Conservation (phyloP, 2,888 invertebrate species). For the Sphaerophoria taeniata region DNA sequence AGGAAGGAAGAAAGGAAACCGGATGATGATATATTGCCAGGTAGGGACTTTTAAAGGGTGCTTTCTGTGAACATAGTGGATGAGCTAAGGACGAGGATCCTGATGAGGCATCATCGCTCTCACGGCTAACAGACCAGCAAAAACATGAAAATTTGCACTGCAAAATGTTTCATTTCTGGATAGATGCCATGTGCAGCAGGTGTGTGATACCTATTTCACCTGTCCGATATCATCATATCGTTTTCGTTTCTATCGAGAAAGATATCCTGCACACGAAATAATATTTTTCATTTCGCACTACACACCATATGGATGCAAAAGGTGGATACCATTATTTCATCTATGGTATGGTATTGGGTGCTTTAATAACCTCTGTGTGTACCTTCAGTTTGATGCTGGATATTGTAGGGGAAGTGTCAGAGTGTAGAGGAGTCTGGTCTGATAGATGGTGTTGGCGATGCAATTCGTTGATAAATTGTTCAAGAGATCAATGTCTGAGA, state of each 20-base stretch:
- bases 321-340: constrained; percentile 39
- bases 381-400: background rate
- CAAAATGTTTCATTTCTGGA: constrained; percentile 49
- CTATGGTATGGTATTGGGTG: background rate
- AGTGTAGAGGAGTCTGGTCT: background rate
- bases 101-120: constrained; percentile 64
- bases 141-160: constrained; percentile 61
- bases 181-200: constrained; percentile 69
- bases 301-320: constrained; percentile 47
- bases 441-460: constrained; percentile 10
- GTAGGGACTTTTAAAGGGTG: background rate
- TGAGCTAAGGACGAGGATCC: background rate
- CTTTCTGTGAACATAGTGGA: background rate
- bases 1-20: constrained; percentile 68
- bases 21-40: constrained; percentile 60
- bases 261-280: constrained; percentile 65
- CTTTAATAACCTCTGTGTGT: too few species aligned
- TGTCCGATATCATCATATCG: constrained; percentile 48
- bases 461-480: constrained; percentile 55
- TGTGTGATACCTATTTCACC: constrained; percentile 53
- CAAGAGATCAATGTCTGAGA: constrained; percentile 13
- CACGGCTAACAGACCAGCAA: constrained; percentile 69
- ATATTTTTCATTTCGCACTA: constrained; percentile 61
- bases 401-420: background rate
- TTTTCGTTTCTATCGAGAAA: constrained; percentile 47